Conservation (phyloP, 2,888 invertebrate genomes). For the Chydorus sphaericus region DNA sequence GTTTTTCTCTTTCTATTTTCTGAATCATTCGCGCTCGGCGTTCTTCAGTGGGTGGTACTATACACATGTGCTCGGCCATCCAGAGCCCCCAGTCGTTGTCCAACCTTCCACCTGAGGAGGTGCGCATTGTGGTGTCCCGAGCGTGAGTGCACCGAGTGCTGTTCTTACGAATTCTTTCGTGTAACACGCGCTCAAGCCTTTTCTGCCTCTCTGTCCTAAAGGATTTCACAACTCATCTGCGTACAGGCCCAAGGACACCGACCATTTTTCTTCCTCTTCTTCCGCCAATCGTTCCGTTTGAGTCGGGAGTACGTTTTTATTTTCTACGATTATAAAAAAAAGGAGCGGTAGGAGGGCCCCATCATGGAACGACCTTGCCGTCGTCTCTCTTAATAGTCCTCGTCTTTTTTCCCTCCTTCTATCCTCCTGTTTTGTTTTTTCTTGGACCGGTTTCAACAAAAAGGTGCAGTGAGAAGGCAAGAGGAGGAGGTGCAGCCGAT, state of each 20-base stretch:
- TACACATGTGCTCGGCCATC: not conserved
- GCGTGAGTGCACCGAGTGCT: no score
- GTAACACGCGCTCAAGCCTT: not conserved
- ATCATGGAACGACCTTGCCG: slow-evolving; percentile 5
- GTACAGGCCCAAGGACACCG: no score
- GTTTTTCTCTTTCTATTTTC: no score
- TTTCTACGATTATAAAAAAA: not conserved
- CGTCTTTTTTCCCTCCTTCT: not conserved
- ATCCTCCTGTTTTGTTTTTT: not conserved
- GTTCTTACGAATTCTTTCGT: no score
- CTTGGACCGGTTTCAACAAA: not conserved
- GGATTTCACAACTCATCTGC: no score
- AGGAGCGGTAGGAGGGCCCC: not conserved
- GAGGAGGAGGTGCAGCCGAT: not conserved
- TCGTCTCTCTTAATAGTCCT: not conserved
- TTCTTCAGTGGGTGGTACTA: not conserved
- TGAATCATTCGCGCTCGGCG: no score
- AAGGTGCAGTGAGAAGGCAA: slow-evolving; percentile 1
- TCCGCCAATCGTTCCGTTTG: not conserved
- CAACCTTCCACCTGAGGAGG: slow-evolving; percentile 12
- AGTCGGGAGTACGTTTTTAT: not conserved
- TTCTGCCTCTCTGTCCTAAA: no score
- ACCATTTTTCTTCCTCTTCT: not conserved
- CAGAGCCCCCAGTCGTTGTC: slow-evolving; percentile 3
- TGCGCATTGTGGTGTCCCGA: not conserved